Percentiles rank a stretch among this genome's conserved stretches.
phyloP scores from a whole-genome alignment of 1,140 invertebrate species.

The Acyrthosiphon pisum region DNA sequence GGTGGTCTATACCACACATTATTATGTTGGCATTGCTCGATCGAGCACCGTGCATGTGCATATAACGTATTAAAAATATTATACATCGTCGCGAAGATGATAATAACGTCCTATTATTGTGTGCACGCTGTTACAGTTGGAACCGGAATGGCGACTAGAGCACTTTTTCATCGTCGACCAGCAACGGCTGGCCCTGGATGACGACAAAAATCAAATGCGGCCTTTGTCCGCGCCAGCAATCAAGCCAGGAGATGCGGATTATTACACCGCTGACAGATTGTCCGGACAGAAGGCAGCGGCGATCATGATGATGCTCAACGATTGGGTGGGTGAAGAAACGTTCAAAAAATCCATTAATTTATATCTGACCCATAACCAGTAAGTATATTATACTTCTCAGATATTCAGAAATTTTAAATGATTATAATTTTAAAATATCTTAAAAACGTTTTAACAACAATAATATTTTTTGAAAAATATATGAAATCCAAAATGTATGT shows the following conservation, averaged over 20 bases:
- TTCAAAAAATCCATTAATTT: constrained; percentile 74
- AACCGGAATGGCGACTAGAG: constrained; percentile 87
- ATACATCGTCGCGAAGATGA: background rate
- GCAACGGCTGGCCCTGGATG: constrained; percentile 79
- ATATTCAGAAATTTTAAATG: background rate
- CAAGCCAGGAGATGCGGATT: background rate
- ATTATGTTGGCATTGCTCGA: background rate
- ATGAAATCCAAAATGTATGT: background rate
- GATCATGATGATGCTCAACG: constrained; percentile 87
- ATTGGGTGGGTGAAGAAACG: constrained; percentile 79
- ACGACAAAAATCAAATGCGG: constrained; percentile 67
- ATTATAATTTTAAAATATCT: background rate
- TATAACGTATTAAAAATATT: background rate
- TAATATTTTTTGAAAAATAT: background rate
- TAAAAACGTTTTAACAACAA: background rate
- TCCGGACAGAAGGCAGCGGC: constrained; percentile 64
- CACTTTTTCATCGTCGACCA: constrained; percentile 80
- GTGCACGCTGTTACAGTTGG: constrained; percentile 70
- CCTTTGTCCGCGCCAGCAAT: constrained; percentile 61
- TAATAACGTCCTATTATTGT: background rate
- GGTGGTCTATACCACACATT: too few relatives aligned
- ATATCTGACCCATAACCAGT: constrained; percentile 72
- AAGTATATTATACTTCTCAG: constrained; percentile 59
- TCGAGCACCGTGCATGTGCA: background rate
- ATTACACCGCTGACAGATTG: background rate